Evolutionary conservation across 2,113 vertebrate species (phyloP), one percentile per base, ranked within the genome.

Genomic region (Chunga burmeisteri): DNA sequence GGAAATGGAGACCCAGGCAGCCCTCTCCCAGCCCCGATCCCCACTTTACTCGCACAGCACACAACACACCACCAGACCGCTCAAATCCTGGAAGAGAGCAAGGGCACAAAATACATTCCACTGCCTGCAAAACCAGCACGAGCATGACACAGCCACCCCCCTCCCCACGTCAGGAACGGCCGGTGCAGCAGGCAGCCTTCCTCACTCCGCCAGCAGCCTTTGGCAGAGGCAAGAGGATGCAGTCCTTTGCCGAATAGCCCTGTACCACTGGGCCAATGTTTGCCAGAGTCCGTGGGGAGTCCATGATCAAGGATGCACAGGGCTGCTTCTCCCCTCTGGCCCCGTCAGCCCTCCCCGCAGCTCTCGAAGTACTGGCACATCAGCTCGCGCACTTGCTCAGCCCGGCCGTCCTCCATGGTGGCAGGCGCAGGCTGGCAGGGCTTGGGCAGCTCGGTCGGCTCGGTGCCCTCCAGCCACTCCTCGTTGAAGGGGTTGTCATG

Each of bases 281-380:
- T 42, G 23, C 42, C 6, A 2, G 55, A 49, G 88, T 70, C 77
- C 6, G 3, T 0, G 0, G 20, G 29, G 23, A 63, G 70, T 61
- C 53, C 2, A 2, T 0, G 23, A 88, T 72, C 63, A 29, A 29
- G 12, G 47, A 53, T 5, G 36, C 2, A 0, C 22, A 10, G 6
- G 20, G 74, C 65, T 21, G 47, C 4, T 32, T 27, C 27, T 71
- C 14, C 22, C 19, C 1, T 1, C 30, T 0, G 0, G 38, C 20
- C 49, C 61, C 3, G 0, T 97, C 96, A 97, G 81, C 96, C 93
- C 67, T 97, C 97, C 70, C 98, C 96, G 0, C 98, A 96, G 90
- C 96, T 98, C 68, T 98, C 91, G 5, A 99, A 99, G 94, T 98
- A 99, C 56, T 98, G 94, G 88, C 98, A 98, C 97, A 98, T 98